Evolutionary conservation across 2,888 invertebrate species (phyloP), one percentile per base, ranked within the genome.

Genomic region (Emmelina monodactyla): DNA sequence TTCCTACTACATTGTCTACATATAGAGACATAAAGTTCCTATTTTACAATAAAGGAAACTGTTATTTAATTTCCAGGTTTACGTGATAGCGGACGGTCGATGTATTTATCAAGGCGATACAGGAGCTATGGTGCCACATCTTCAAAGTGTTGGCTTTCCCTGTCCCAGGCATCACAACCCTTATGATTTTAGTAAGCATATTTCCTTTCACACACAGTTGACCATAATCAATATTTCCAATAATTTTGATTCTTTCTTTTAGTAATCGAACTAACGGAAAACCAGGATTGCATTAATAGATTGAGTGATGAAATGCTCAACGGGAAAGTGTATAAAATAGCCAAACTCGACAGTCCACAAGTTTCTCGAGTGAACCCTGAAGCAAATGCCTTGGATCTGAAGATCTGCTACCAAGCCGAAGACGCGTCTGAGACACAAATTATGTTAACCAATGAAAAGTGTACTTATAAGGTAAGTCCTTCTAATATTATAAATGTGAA

Each of bases 21-120:
- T n/a, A n/a, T n/a, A n/a, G n/a, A n/a, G n/a, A n/a, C n/a, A n/a
- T n/a, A n/a, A n/a, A n/a, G n/a, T n/a, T n/a, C n/a, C n/a, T n/a
- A n/a, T n/a, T n/a, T n/a, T n/a, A n/a, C n/a, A n/a, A n/a, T n/a
- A n/a, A n/a, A n/a, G n/a, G n/a, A n/a, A n/a, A n/a, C n/a, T n/a
- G n/a, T n/a, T n/a, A n/a, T n/a, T n/a, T n/a, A n/a, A n/a, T n/a
- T 63, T 67, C 9, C 59, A 82, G 81, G 83, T 86, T 3, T 88
- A 85, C 52, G 83, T 88, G 33, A 62, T 88, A 38, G 85, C 86
- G 1, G 82, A 81, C 39, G 88, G 88, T 0, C 60, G 68, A 2
- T 88, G 88, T 49, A 83, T 88, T 31, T 88, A 83, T 55, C 87
- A 87, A 49, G 88, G 88, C 0, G 82, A 82, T 12, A 84, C 86